phyloP scores from a whole-genome alignment of 2,888 invertebrate genomes.

The Molanna angustata region DNA sequence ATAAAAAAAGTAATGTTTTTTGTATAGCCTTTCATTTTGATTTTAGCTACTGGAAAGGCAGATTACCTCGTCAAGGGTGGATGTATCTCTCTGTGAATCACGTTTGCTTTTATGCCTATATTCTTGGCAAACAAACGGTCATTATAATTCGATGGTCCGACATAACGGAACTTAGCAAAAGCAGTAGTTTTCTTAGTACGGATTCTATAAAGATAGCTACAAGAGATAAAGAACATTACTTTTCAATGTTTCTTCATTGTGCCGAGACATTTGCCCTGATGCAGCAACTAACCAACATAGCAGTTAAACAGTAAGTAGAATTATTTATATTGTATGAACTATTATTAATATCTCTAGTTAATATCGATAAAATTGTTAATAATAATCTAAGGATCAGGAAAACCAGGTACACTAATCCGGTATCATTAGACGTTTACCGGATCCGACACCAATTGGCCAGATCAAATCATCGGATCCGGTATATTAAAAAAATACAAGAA shows the following conservation, averaged over 20 bases:
- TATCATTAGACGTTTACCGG: no score
- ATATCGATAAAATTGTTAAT: no score
- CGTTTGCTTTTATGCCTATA: constrained; percentile 93
- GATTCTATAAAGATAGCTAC: constrained; percentile 86
- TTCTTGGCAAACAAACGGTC: constrained; percentile 87
- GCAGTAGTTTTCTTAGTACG: constrained; percentile 74
- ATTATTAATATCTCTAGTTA: not conserved
- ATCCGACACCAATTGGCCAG: no score
- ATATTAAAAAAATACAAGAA: no score
- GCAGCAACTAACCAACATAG: constrained; percentile 94
- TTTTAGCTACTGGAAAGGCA: constrained; percentile 88
- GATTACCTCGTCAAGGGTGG: constrained; percentile 94
- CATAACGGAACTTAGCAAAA: constrained; percentile 75
- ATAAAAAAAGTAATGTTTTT: no score
- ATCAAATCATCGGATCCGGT: no score
- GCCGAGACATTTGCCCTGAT: constrained; percentile 88
- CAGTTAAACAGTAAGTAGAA: constrained; percentile 80
- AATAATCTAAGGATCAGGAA: no score
- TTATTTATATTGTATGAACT: not conserved
- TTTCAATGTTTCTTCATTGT: constrained; percentile 87
- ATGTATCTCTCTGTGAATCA: constrained; percentile 95
- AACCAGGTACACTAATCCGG: no score
- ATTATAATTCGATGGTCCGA: constrained; percentile 89
- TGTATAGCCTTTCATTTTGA: no score
- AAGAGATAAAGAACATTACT: constrained; percentile 81